Evolutionary conservation across 2,797 vertebrate species (phyloP).

Genomic region (Tachyglossus aculeatus): DNA sequence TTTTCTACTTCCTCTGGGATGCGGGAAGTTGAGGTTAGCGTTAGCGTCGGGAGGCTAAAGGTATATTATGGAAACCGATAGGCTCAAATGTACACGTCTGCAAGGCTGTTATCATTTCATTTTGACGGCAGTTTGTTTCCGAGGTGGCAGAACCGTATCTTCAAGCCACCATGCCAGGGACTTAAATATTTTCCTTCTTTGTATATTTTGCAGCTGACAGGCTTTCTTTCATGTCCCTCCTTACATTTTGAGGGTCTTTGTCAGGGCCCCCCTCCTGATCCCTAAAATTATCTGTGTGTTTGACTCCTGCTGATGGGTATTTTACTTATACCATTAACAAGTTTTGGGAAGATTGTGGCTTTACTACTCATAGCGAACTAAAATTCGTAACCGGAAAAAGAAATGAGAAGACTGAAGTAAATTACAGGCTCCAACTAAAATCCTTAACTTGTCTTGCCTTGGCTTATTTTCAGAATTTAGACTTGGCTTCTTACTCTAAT

Average conservation of each 20-base stretch:
- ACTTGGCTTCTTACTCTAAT: constrained; percentile 70
- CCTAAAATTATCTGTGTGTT: constrained; percentile 19
- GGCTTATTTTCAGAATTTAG: constrained; percentile 55
- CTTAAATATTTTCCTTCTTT: no score
- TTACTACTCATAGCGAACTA: constrained; percentile 19
- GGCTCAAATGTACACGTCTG: not conserved
- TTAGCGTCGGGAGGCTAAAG: not conserved
- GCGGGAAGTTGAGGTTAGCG: not conserved
- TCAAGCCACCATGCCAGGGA: no score
- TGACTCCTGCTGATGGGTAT: constrained; percentile 7
- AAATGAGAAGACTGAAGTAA: constrained; percentile 17
- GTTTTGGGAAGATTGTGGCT: constrained; percentile 36
- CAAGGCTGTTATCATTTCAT: not conserved
- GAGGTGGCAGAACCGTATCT: no score
- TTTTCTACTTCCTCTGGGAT: not conserved
- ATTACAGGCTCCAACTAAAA: constrained; percentile 23
- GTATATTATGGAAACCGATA: not conserved
- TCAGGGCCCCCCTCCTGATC: no score
- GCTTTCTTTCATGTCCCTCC: no score
- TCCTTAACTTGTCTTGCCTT: constrained; percentile 44
- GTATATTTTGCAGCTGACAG: no score
- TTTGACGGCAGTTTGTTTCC: no score
- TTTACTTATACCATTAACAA: constrained; percentile 13
- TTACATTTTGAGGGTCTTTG: no score
- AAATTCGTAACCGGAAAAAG: constrained; percentile 26